phyloP scores from a whole-genome alignment of 2,797 vertebrate species.

The Gymnothorax reevesii region DNA sequence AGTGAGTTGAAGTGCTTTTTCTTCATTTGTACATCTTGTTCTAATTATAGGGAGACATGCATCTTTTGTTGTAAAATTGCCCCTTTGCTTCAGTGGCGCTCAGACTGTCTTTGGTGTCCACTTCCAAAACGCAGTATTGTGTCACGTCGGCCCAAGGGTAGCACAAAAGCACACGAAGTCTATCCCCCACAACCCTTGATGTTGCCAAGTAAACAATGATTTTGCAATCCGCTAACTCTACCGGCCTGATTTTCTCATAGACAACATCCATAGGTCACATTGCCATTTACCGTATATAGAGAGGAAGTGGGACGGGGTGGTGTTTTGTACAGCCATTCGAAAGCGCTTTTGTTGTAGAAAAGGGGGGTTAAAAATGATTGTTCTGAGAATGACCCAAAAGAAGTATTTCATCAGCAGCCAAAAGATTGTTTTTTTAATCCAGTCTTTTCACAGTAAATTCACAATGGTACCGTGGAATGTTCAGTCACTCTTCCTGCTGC shows the following conservation, averaged over 20 bases:
- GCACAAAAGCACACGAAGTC: constrained; percentile 34
- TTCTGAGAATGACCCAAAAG: background rate
- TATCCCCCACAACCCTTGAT: constrained; percentile 32
- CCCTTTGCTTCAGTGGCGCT: constrained; percentile 31
- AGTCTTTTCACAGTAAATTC: background rate
- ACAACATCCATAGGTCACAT: background rate
- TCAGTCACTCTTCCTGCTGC: background rate
- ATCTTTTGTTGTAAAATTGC: constrained; percentile 38
- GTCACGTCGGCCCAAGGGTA: constrained; percentile 28
- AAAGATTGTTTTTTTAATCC: background rate
- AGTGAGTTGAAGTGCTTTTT: background rate
- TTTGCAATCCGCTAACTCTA: background rate
- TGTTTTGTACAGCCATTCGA: background rate
- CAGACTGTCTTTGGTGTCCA: constrained; percentile 34
- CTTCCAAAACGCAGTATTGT: constrained; percentile 39
- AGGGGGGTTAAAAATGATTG: background rate
- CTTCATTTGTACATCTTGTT: background rate
- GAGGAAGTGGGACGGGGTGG: background rate
- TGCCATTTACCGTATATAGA: background rate
- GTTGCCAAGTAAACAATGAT: constrained; percentile 26
- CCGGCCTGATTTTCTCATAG: constrained; percentile 10
- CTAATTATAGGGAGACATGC: background rate
- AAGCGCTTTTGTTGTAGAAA: background rate
- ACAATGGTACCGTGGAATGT: background rate
- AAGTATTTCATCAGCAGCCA: constrained; percentile 5